Percentiles rank a stretch among this genome's conserved stretches.
Conservation (phyloP, 2,888 invertebrate species). For the Cylloceria caligata region DNA sequence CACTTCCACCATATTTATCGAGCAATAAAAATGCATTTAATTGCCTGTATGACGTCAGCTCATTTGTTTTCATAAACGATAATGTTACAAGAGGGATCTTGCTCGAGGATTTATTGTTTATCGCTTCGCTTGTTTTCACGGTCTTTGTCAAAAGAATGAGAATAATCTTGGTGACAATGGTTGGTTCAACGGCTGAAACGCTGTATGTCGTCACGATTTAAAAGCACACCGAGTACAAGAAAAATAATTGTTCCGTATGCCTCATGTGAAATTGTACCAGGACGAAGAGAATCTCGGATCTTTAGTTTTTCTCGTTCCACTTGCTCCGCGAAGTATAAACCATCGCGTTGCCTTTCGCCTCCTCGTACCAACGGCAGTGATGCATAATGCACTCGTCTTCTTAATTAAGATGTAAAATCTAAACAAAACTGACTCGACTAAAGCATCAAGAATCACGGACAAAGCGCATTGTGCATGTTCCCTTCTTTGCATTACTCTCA, state of each 20-base stretch:
- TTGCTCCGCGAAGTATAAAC: conserved; percentile 3
- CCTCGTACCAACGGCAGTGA: background rate
- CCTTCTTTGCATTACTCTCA: background rate
- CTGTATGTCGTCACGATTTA: background rate
- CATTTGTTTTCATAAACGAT: background rate
- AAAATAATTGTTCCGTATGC: conserved; percentile 11
- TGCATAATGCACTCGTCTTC: conserved; percentile 1
- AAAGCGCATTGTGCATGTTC: background rate
- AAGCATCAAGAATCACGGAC: background rate
- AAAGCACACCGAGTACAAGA: background rate
- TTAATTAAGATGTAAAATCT: conserved; percentile 1
- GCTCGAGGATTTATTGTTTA: conserved; percentile 16
- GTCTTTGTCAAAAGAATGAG: background rate
- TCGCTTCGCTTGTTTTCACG: conserved; percentile 9
- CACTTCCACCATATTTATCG: background rate
- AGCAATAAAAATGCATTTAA: background rate
- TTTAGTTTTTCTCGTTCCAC: conserved; percentile 6
- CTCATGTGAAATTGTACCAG: background rate
- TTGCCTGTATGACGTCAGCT: background rate
- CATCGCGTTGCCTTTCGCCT: background rate
- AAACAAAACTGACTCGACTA: background rate
- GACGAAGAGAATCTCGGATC: background rate
- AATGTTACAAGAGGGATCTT: background rate
- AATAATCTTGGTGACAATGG: conserved; percentile 1
- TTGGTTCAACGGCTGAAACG: background rate